Percentiles rank a stretch among this genome's conserved stretches.
These are phyloP conservation scores for Heliconius ethilla DNA, from an alignment of 2,888 invertebrate species.

Conservation along the genomic window DNA sequence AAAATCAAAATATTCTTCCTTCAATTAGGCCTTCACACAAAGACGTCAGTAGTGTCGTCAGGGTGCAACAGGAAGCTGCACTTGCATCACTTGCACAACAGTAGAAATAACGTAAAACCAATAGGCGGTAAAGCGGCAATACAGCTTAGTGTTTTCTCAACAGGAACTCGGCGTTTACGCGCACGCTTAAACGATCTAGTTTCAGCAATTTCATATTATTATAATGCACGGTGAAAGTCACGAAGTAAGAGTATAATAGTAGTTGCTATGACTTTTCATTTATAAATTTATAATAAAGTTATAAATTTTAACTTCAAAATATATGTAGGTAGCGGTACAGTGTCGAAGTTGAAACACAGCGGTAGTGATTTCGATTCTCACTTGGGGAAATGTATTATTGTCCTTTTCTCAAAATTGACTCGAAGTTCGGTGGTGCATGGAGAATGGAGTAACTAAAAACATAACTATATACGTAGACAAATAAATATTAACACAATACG, in stretches of 20 bases:
- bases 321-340: too few species aligned
- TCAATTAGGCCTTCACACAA: too few species aligned
- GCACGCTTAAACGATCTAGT: slow-evolving; percentile 24
- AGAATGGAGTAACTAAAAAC: too few species aligned
- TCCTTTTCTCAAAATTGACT: too few species aligned
- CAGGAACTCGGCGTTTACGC: slow-evolving; percentile 16
- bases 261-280: background rate
- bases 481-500: too few species aligned
- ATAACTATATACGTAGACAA: too few species aligned
- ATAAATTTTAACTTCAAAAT: background rate
- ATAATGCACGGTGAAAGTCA: slow-evolving; percentile 30
- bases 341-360: too few species aligned
- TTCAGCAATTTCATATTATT: slow-evolving; percentile 30
- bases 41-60: background rate
- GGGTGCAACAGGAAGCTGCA: background rate
- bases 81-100: too few species aligned
- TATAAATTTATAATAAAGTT: background rate
- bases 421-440: too few species aligned
- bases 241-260: slow-evolving; percentile 15
- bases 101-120: background rate
- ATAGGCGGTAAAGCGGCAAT: background rate
- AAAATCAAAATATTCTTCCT: too few species aligned
- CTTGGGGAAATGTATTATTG: too few species aligned
- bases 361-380: background rate
- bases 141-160: slow-evolving; percentile 19